phyloP scores from a whole-genome alignment of 2,113 vertebrate species.

The Pitta sordida region DNA sequence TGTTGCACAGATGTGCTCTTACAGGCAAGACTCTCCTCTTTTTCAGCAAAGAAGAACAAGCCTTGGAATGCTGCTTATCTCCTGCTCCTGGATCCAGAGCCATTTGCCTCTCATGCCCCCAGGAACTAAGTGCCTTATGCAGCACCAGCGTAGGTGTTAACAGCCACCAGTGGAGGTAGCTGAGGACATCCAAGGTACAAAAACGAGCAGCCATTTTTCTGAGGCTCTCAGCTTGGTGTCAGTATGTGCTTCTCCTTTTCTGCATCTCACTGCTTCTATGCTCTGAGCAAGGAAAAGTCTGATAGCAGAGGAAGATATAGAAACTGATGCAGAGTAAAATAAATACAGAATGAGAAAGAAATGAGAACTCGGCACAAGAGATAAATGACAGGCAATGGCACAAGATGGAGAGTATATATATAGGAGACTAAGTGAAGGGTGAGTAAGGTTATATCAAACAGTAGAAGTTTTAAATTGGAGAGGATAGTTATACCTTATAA shows the following conservation, averaged over 20 bases:
- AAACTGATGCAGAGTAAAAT: not conserved
- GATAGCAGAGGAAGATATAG: not conserved
- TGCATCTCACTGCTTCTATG: fast-evolving
- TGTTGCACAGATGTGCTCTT: not conserved
- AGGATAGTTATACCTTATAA: not conserved
- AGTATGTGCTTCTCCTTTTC: not conserved
- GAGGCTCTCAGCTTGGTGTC: not conserved
- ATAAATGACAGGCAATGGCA: not conserved
- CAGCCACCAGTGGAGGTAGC: not conserved
- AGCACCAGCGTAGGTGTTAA: not conserved
- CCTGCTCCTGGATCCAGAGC: not conserved
- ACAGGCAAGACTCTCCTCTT: not conserved
- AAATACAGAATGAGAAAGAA: not conserved
- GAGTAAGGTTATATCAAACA: not conserved
- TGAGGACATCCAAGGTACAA: not conserved
- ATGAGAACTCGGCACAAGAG: not conserved
- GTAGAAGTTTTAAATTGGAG: not conserved
- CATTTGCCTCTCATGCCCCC: fast-evolving
- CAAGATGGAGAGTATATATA: fast-evolving
- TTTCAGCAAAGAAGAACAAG: not conserved
- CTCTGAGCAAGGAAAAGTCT: not conserved
- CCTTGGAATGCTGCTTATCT: not conserved
- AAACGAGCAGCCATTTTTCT: not conserved
- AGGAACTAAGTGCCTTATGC: not conserved
- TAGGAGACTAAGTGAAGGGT: not conserved